phyloP scores from a whole-genome alignment of 2,113 vertebrate genomes.

The Coturnix japonica region DNA sequence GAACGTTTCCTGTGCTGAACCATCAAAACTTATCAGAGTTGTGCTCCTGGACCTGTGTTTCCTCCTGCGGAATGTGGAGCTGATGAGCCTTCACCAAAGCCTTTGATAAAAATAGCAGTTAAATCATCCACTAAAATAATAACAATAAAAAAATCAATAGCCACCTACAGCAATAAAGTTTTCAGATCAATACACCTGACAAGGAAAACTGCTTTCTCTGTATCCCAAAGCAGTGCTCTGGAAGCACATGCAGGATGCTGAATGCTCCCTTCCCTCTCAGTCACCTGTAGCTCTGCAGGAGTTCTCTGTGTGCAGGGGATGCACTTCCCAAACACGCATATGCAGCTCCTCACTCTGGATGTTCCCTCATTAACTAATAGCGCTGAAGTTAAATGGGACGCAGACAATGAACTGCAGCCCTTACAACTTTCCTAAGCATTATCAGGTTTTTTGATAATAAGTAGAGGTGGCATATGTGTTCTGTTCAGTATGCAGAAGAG shows the following conservation, averaged over 20 bases:
- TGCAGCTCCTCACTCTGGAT: not conserved
- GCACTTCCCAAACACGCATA: not conserved
- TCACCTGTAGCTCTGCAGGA: not conserved
- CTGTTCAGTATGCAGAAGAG: conserved; percentile 69
- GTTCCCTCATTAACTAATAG: conserved; percentile 20
- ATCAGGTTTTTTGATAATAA: conserved; percentile 70
- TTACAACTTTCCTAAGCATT: conserved; percentile 65
- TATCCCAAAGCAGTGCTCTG: not conserved
- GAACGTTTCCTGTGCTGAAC: conserved; percentile 16
- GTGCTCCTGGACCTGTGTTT: not conserved
- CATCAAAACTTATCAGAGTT: not conserved
- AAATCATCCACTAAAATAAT: not conserved
- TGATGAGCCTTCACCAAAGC: not conserved
- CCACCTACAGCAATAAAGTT: not conserved
- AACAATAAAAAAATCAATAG: not conserved
- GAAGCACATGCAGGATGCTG: not conserved
- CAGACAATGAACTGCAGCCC: conserved; percentile 62
- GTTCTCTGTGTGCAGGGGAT: not conserved
- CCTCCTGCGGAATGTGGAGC: accelerated
- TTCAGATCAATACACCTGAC: not conserved
- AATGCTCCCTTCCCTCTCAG: not conserved
- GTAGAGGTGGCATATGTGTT: conserved; percentile 60
- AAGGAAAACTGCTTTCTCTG: not conserved
- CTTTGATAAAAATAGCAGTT: not conserved
- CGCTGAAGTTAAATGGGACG: conserved; percentile 59